phyloP scores from a whole-genome alignment of 1,140 invertebrate species.

The Drosophila pectinifera region DNA sequence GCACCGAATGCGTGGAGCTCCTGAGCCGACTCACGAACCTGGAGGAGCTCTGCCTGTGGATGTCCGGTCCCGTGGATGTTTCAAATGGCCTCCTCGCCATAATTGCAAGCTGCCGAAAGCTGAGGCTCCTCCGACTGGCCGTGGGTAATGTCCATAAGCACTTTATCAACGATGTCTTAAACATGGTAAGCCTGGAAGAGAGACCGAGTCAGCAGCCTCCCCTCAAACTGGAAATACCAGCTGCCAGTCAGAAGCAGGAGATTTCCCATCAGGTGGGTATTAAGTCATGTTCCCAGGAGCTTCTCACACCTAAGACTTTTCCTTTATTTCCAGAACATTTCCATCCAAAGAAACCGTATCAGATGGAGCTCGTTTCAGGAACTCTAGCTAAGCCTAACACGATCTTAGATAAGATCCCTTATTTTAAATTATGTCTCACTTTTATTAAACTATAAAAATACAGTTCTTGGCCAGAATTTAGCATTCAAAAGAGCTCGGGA shows the following conservation, averaged over 20 bases:
- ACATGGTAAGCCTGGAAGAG: constrained; percentile 2
- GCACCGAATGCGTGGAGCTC: constrained; percentile 40
- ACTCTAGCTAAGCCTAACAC: neutral
- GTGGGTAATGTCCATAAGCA: constrained; percentile 14
- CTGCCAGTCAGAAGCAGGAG: neutral
- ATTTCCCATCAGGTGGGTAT: constrained; percentile 3
- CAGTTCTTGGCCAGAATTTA: too few species aligned
- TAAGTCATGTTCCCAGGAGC: too few species aligned
- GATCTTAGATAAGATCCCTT: neutral
- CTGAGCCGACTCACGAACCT: constrained; percentile 32
- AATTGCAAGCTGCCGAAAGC: constrained; percentile 35
- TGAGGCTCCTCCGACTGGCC: constrained; percentile 47
- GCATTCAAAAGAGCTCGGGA: too few species aligned
- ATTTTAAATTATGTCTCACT: neutral
- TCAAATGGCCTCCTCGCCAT: constrained; percentile 45
- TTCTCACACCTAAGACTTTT: neutral
- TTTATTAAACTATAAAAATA: neutral
- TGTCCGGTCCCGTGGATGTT: constrained; percentile 49
- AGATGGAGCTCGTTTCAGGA: constrained; percentile 2
- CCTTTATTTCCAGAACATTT: constrained; percentile 5
- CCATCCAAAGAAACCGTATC: neutral
- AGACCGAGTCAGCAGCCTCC: neutral
- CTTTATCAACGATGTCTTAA: constrained; percentile 41
- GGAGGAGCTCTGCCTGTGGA: constrained; percentile 55
- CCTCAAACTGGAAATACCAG: constrained; percentile 44